A percentile compares a stretch with the other conserved stretches of the same genome.
These are phyloP conservation scores for Alces alces DNA, from an alignment of 2,113 vertebrate genomes.

Conservation along the genomic window DNA sequence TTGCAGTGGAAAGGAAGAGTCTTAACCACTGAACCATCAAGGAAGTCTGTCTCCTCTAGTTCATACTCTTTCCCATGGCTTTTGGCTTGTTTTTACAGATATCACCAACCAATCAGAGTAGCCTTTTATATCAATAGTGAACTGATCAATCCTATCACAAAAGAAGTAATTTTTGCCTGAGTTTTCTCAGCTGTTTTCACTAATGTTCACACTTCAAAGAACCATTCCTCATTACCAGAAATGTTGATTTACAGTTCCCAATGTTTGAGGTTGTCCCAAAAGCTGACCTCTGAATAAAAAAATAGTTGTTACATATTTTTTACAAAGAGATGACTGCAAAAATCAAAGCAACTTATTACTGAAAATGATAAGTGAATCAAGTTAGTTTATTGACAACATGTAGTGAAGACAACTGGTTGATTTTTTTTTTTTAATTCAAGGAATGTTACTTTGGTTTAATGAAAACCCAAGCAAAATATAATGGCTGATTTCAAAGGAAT, in stretches of 20 bases:
- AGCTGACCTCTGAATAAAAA: background rate
- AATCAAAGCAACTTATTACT: background rate
- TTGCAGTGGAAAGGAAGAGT: background rate
- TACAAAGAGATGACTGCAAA: background rate
- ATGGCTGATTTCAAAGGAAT: constrained; percentile 25
- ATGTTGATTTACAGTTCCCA: background rate
- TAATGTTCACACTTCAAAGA: background rate
- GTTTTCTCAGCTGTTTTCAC: background rate
- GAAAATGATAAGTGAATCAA: background rate
- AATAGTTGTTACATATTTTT: background rate
- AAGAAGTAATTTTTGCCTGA: background rate
- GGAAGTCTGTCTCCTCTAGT: background rate
- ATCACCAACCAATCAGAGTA: background rate
- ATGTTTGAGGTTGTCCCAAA: background rate
- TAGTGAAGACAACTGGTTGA: background rate
- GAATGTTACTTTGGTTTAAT: background rate
- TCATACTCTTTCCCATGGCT: background rate
- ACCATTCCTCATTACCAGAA: background rate
- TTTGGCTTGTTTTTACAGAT: background rate
- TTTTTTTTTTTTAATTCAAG: background rate
- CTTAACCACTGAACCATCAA: background rate
- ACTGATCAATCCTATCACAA: background rate
- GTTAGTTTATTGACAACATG: background rate
- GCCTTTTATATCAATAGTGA: accelerated
- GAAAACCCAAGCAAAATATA: background rate